phyloP scores from a whole-genome alignment of 2,888 invertebrate genomes.

The Lottia scabra region DNA sequence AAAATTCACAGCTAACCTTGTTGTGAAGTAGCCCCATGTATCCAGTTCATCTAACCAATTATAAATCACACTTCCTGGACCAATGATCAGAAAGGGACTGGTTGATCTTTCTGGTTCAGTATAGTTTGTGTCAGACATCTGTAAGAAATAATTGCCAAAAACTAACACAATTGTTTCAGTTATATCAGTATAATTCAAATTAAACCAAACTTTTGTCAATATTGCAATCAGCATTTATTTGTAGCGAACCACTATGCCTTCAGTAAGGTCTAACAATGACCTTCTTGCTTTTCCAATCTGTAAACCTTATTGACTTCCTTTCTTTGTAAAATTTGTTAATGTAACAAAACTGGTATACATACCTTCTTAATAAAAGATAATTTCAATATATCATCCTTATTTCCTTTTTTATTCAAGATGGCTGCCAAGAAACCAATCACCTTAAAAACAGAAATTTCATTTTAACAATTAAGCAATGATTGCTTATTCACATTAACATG shows the following conservation, averaged over 20 bases:
- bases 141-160: slow-evolving; percentile 8
- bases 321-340: too few species aligned
- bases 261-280: too few species aligned
- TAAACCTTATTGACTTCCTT: too few species aligned
- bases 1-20: slow-evolving; percentile 53
- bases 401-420: slow-evolving; percentile 58
- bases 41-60: slow-evolving; percentile 67
- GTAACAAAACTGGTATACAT: neutral
- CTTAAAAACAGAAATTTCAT: slow-evolving; percentile 36
- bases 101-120: slow-evolving; percentile 9
- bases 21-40: slow-evolving; percentile 65
- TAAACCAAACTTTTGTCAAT: too few species aligned
- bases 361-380: slow-evolving; percentile 63
- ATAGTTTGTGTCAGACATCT: slow-evolving; percentile 36
- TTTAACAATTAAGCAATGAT: too few species aligned
- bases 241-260: too few species aligned
- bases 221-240: too few species aligned
- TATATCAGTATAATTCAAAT: too few species aligned
- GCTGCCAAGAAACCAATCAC: slow-evolving; percentile 64
- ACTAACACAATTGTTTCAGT: too few species aligned
- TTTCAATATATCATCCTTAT: slow-evolving; percentile 52
- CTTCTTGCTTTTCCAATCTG: too few species aligned
- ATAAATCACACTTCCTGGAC: slow-evolving; percentile 63
- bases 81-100: slow-evolving; percentile 59
- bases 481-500: too few species aligned